phyloP scores from a whole-genome alignment of 2,888 invertebrate species.

The Megamerina dolium region DNA sequence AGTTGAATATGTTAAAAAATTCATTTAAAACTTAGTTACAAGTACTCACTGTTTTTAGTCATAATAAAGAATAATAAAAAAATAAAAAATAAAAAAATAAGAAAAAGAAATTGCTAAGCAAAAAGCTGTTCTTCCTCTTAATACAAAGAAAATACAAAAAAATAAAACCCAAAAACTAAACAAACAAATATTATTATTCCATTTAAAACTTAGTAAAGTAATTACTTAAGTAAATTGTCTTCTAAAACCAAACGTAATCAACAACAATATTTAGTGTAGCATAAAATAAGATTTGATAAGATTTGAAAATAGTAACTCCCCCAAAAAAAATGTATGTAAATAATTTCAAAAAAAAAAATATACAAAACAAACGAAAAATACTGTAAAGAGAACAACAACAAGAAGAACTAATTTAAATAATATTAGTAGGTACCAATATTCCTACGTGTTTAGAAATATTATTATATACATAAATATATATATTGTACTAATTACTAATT shows the following conservation, averaged over 20 bases:
- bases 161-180: neutral
- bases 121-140: constrained; percentile 1
- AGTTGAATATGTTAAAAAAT: too few relatives aligned
- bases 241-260: too few relatives aligned
- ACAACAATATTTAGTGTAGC: neutral
- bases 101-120: neutral
- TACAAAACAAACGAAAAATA: constrained; percentile 10
- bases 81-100: neutral
- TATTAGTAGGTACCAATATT: too few relatives aligned
- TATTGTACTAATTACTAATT: too few relatives aligned
- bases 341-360: neutral
- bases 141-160: constrained; percentile 1
- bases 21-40: too few relatives aligned
- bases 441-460: too few relatives aligned
- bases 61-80: neutral
- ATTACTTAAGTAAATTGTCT: too few relatives aligned
- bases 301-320: too few relatives aligned
- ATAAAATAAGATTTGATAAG: neutral
- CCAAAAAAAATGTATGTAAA: too few relatives aligned
- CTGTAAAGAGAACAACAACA: constrained; percentile 15
- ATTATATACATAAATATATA: too few relatives aligned
- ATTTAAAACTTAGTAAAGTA: too few relatives aligned
- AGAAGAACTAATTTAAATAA: too few relatives aligned
- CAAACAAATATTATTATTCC: constrained; percentile 1
- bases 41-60: constrained; percentile 2